Base-by-base conservation (phyloP, 2,888 invertebrate genomes). In the Phortica okadai region DNA sequence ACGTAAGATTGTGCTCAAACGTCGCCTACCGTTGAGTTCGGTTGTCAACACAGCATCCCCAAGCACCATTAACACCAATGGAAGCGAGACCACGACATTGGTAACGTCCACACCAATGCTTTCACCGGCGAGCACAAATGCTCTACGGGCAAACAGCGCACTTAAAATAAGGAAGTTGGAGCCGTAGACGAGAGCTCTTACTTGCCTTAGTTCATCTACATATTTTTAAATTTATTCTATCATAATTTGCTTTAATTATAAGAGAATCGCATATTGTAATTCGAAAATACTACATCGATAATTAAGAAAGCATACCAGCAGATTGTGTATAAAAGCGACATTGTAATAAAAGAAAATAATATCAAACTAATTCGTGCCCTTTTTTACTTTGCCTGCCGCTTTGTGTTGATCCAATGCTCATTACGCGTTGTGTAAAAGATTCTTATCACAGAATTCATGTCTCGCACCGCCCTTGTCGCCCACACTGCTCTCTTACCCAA, bases 1-100 rank as follows among this genome's bases (percentile, higher is more conserved):
- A 11, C 86, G 88, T 14, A 86, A 89, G 77, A 88, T 90, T 72
- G 89, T 90, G 3, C 83, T 90, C 11, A 90, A 90, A 78, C 88
- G 91, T 56, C 88, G 90, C 7, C 77, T 90, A 76, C 89, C 86
- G 62, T 83, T 89, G 44, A 82, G 84, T 1, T 70, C 78, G 6
- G 41, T 67, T 14, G 16, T 78, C 10, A 77, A 67, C 25, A 21
- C 59, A 8, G 54, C 25, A 21, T 74, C 58, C 74, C 80, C 77
- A 33, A 82, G 77, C 62, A 78, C 6, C 74, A 77, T 69, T 5
- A 59, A 59, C 11, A 59, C 42, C 5, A 41, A 44, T 6, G 54
- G 80, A 4, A 81, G 79, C 72, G 81, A 77, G 41, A 72, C 77
- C n/a, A 45, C 33, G 33, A 1, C 33, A 33, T 33, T 33, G 33